Evolutionary conservation across 2,113 vertebrate genomes (phyloP).

Genomic region (Thryonomys swinderianus): DNA sequence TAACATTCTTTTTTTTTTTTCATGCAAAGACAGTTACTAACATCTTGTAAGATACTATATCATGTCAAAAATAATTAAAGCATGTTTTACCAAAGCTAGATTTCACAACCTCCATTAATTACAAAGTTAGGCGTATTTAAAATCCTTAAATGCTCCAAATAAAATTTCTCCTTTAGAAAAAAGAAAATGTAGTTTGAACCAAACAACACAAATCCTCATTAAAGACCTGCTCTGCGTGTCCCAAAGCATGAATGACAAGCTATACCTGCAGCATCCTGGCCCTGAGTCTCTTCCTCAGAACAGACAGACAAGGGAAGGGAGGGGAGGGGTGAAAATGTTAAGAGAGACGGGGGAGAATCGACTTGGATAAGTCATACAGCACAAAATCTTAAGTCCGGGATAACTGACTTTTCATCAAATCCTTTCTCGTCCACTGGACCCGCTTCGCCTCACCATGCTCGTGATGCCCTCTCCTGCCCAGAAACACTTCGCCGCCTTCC

Average conservation of each 20-base stretch:
- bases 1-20: not conserved
- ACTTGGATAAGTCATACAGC: not conserved
- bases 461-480: not conserved
- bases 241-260: not conserved
- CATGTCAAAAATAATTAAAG: not conserved
- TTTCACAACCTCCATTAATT: not conserved
- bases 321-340: not conserved
- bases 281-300: not conserved
- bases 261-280: not conserved
- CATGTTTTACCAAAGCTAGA: not conserved
- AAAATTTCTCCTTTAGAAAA: not conserved
- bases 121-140: conserved; percentile 15
- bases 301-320: too few relatives aligned
- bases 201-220: not conserved
- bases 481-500: not conserved
- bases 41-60: not conserved
- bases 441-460: not conserved
- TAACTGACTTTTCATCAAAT: not conserved
- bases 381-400: not conserved
- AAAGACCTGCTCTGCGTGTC: not conserved
- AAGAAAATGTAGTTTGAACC: not conserved
- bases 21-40: not conserved
- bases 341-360: not conserved
- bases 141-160: not conserved
- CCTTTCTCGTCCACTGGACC: not conserved